These are phyloP conservation scores for Mythimna albipuncta DNA, from an alignment of 2,888 invertebrate genomes.

Conservation along the genomic window DNA sequence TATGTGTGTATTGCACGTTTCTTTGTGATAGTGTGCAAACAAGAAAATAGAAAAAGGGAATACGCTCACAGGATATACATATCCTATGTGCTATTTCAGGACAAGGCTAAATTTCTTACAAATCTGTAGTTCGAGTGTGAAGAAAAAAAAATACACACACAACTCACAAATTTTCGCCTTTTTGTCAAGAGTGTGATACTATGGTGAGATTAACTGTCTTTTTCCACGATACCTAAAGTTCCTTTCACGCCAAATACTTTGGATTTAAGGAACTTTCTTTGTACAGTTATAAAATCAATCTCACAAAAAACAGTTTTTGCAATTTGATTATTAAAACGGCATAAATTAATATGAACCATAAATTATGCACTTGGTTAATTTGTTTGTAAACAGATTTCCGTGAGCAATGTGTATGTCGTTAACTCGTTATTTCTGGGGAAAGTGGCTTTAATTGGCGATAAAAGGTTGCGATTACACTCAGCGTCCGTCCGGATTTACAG, in stretches of 20 bases:
- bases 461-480: conserved; percentile 31
- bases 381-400: conserved; percentile 14
- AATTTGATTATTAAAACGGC: not conserved
- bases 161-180: too few relatives aligned
- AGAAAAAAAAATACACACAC: too few relatives aligned
- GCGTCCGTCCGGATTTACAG: not conserved
- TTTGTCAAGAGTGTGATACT: too few relatives aligned
- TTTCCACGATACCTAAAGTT: too few relatives aligned
- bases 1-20: not conserved
- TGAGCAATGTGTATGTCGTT: conserved; percentile 1
- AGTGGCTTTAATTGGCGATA: conserved; percentile 34
- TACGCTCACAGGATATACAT: too few relatives aligned
- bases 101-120: too few relatives aligned
- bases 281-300: not conserved
- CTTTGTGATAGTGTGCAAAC: too few relatives aligned
- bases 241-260: not conserved
- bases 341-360: not conserved
- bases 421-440: conserved; percentile 41
- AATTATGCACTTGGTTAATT: conserved; percentile 5
- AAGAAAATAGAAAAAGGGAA: too few relatives aligned
- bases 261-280: not conserved
- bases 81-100: too few relatives aligned
- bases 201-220: not conserved
- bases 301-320: not conserved
- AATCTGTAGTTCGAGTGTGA: too few relatives aligned